phyloP scores from a whole-genome alignment of 2,113 vertebrate genomes.

The Apteryx mantelli region DNA sequence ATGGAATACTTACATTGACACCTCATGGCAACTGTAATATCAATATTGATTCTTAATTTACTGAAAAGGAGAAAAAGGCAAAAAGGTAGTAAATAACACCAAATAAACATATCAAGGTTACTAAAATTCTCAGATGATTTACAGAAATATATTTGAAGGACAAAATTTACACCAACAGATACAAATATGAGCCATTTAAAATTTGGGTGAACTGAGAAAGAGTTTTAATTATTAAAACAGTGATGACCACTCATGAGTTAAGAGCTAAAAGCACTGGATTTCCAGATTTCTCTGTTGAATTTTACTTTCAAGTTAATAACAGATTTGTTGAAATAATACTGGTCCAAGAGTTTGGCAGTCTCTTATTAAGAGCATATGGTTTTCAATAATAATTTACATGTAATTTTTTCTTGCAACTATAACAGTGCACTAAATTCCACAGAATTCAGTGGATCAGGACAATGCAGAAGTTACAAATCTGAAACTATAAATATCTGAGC shows the following conservation, averaged over 20 bases:
- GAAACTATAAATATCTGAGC: neutral
- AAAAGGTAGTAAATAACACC: neutral
- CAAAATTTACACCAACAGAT: neutral
- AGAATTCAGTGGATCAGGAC: neutral
- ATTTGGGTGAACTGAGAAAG: neutral
- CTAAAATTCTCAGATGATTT: neutral
- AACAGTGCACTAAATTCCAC: neutral
- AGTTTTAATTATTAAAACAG: neutral
- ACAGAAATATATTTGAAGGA: neutral
- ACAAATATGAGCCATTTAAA: neutral
- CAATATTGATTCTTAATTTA: conserved; percentile 96
- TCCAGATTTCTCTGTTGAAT: neutral
- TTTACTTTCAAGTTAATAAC: neutral
- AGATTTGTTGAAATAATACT: neutral
- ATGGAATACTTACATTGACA: conserved; percentile 92
- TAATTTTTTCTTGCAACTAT: neutral
- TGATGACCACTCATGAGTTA: neutral
- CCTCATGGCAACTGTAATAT: conserved; percentile 98
- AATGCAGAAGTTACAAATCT: neutral
- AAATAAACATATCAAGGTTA: neutral
- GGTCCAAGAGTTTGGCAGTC: neutral
- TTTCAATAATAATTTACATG: neutral
- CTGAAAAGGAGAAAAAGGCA: conserved; percentile 76
- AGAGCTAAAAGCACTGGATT: neutral
- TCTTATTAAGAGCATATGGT: neutral